Conservation (phyloP, 2,113 vertebrate genomes). For the Aix galericulata region DNA sequence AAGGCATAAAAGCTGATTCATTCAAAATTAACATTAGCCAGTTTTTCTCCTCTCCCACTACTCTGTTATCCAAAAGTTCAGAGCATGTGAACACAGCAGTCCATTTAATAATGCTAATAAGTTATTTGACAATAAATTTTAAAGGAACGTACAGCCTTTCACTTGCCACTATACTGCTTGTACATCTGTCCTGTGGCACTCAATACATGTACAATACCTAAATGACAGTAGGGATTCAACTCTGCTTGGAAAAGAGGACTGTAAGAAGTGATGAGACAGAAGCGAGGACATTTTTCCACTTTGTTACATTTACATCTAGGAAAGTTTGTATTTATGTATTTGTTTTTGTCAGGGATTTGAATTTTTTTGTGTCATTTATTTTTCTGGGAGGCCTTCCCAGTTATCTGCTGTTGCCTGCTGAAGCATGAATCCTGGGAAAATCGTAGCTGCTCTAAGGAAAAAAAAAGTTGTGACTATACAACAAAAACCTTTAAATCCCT, state of each 20-base stretch:
- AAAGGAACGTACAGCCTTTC: background rate
- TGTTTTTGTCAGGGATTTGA: background rate
- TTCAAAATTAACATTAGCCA: background rate
- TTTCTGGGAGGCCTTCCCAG: background rate
- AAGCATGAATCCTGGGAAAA: background rate
- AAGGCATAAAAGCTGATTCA: background rate
- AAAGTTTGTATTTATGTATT: background rate
- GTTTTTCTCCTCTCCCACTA: background rate
- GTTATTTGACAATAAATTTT: background rate
- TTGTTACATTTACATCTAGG: background rate
- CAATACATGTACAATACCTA: background rate
- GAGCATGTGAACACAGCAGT: background rate
- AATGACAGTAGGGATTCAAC: background rate
- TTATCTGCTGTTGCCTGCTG: background rate
- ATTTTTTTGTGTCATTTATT: background rate
- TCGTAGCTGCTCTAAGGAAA: background rate
- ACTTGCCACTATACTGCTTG: background rate
- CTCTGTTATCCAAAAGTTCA: background rate
- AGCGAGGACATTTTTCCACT: background rate
- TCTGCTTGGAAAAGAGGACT: background rate
- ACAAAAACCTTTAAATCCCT: background rate
- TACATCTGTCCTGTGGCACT: background rate
- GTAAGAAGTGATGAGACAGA: background rate
- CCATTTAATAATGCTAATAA: background rate
- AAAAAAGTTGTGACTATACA: background rate